A percentile compares a stretch with the other conserved stretches of the same genome.
Conservation (phyloP, 2,888 invertebrate genomes). For the Lathronympha strigana region DNA sequence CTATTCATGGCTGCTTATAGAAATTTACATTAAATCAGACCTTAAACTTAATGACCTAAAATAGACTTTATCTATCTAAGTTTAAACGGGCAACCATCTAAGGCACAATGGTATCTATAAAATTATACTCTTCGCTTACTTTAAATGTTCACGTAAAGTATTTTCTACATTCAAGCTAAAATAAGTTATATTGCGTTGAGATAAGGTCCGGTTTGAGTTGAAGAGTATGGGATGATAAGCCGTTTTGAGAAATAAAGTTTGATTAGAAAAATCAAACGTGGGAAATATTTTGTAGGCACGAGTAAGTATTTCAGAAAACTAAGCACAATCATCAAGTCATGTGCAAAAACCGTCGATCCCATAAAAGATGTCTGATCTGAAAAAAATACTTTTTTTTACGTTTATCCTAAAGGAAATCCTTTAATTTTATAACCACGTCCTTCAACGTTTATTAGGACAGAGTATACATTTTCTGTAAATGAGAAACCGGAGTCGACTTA, state of each 20-base stretch:
- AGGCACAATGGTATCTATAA: slow-evolving; percentile 31
- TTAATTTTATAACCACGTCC: too few species aligned
- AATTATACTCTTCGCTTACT: slow-evolving; percentile 23
- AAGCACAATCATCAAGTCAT: too few species aligned
- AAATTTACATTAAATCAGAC: not conserved
- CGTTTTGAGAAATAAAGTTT: not conserved
- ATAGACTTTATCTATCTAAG: slow-evolving; percentile 12
- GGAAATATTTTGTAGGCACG: slow-evolving; percentile 3
- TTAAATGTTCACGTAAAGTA: not conserved
- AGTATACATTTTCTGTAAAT: too few species aligned
- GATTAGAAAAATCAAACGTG: slow-evolving; percentile 8
- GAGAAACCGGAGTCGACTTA: too few species aligned
- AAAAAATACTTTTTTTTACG: too few species aligned
- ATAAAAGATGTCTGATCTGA: too few species aligned
- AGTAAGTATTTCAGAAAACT: not conserved
- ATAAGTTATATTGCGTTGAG: not conserved
- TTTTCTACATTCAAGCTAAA: not conserved
- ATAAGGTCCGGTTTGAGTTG: not conserved
- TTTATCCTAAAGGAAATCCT: too few species aligned
- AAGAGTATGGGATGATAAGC: not conserved
- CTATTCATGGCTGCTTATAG: not conserved
- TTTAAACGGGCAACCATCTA: slow-evolving; percentile 25
- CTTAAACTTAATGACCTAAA: slow-evolving; percentile 30
- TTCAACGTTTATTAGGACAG: too few species aligned
- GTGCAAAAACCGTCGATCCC: too few species aligned